phyloP scores from a whole-genome alignment of 2,113 vertebrate species.

The Himantopus leucocephalus region DNA sequence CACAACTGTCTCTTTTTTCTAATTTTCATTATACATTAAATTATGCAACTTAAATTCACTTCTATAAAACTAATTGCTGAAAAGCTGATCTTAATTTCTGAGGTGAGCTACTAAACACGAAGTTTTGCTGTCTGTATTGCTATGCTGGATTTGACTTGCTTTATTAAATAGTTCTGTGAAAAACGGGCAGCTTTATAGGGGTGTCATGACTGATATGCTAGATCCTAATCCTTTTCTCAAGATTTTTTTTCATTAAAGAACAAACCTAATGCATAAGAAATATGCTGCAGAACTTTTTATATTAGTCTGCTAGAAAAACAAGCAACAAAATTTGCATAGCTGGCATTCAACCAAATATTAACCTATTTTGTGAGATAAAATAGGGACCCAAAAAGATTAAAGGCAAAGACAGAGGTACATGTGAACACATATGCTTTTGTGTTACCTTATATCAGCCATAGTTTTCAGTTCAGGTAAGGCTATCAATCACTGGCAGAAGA shows the following conservation, averaged over 20 bases:
- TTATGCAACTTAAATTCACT: not conserved
- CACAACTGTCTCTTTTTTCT: not conserved
- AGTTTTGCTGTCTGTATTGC: not conserved
- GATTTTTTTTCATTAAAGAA: not conserved
- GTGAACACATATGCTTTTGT: not conserved
- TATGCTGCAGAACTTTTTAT: not conserved
- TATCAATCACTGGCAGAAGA: conserved; percentile 3
- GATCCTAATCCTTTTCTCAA: not conserved
- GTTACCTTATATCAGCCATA: not conserved
- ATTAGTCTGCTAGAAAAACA: not conserved
- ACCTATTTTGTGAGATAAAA: not conserved
- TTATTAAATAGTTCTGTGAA: not conserved
- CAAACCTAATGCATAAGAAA: not conserved
- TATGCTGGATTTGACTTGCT: not conserved
- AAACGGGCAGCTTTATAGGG: not conserved
- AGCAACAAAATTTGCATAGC: not conserved
- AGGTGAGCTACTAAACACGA: not conserved
- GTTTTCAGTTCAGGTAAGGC: conserved; percentile 3
- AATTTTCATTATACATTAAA: not conserved
- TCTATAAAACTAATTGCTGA: not conserved
- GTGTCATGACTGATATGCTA: not conserved
- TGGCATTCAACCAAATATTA: not conserved
- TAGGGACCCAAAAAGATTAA: not conserved
- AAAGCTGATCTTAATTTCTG: not conserved
- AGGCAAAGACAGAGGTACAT: conserved; percentile 4